Base-by-base conservation (phyloP, 2,797 vertebrate genomes). In the Lagodon rhomboides region DNA sequence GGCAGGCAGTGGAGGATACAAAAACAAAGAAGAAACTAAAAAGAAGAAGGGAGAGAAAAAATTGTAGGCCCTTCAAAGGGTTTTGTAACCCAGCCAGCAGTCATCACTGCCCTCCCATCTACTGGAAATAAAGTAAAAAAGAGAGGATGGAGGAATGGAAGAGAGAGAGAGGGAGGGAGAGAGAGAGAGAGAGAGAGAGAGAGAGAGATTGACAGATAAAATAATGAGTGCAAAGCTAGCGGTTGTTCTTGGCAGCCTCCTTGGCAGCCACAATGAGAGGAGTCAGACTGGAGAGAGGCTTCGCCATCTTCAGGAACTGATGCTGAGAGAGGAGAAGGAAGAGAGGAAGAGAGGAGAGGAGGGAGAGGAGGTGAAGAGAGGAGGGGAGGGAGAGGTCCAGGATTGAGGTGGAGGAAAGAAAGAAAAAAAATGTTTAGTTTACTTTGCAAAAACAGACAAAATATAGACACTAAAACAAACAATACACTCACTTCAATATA, bases 251-350 rank as follows among this genome's bases (percentile, higher is more conserved):
- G 30, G 97, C 94, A 0, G 97, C 97, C 79, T 99, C 98, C 92
- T 99, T 99, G 13, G 98, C 97, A 8, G 98, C 98, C 61, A 97
- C 77, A 18, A 99, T 99, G 87, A 99, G 95, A 56, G 98, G 98
- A 27, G 97, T 99, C 78, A 99, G 97, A 83, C 98, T 99, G 82
- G 98, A 98, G 0, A 99, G 96, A 5, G 98, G 98, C 88, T 99
- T 98, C 43, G 98, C 98, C 84, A 97, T 95, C 93, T 99, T 99
- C 92, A 99, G 94, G 85, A 99, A 99, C 79, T 97, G 97, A 88
- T 99, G 98, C 98, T 99, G 89, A 55, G 74, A 50, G 77, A 41
- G 71, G 68, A 76, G 9, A 51, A 3, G 44, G 55, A 13, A 8
- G n/a, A 7, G 30, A 23, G 43, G 43, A 22, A 17, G 56, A 34